Evolutionary conservation across 2,113 vertebrate species (phyloP), one percentile per base, ranked within the genome.

Genomic region (Cromileptes altivelis): DNA sequence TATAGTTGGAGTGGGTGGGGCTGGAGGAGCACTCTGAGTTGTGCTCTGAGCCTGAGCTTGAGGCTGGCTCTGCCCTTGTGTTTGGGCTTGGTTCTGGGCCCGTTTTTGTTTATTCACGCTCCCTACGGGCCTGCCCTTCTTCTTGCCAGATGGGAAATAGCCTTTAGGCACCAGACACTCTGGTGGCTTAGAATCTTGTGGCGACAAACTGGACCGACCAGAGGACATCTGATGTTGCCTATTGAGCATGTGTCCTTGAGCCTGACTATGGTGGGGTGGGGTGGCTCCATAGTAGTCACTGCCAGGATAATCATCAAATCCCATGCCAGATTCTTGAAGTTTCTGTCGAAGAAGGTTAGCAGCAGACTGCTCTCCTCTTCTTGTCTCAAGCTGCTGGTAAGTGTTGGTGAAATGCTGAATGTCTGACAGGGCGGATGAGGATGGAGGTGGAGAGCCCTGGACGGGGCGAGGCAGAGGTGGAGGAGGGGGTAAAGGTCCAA

Each of bases 131-230:
- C 98, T 94, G 53, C 98, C 98, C 90, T 98, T 99, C 90, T 99
- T 99, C 94, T 99, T 99, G 91, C 98, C 98, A 78, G 98, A 99
- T 40, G 98, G 98, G 84, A 99, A 99, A 92, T 99, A 99, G 6
- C 98, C 98, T 93, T 98, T 99, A 7, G 97, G 97, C 83, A 98
- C 97, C 37, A 62, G 0, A 82, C 6, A 95, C 0, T 96, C 96
- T 12, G 72, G 42, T 2, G 40, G 52, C 79, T 96, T 96, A 14
- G 89, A 80, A 60, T 96, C 95, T 82, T 91, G 94, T 45, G 91
- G 88, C 0, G 94, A 93, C 73, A 92, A 72, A 83, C 89, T 89
- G 72, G 87, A 91, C 84, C 94, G 90, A 65, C 88, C 45, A 57
- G 94, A 94, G 45, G 90, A 90, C 90, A 95, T 88, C 63, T 94